Base-by-base conservation (phyloP, 2,888 invertebrate genomes). In the Eucera pruinosa region DNA sequence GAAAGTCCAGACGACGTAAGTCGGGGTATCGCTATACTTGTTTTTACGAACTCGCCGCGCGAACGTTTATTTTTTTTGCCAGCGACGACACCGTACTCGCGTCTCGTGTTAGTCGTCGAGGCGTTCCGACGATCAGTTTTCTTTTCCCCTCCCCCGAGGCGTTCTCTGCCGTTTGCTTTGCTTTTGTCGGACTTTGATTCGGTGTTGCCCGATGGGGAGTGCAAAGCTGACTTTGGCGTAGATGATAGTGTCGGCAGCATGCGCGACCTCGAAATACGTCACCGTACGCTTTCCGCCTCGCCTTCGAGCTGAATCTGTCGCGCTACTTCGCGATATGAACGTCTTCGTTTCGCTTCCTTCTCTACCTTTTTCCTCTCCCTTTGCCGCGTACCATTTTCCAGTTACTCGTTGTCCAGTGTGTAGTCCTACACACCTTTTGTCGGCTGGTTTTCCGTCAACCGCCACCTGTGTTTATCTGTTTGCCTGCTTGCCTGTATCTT, bases 191-290 rank as follows among this genome's bases (percentile, higher is more conserved):
- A 57, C 11, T 30, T 48, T 15, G 15, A 33, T 52, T 47, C 30
- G 15, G n/a, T 41, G 57, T 67, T 18, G 25, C 18, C 20, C 23
- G 15, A 61, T 33, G 50, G 30, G 27, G 39, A 33, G 0, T 13
- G 30, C 23, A 13, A 20, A 9, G 41, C 52, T 41, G 20, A 41
- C 5, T 18, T 9, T 20, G 15, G 2, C 25, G 41, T 30, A 54
- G 43, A 43, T 33, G 18, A 65, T 54, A 30, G 20, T 54, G 27
- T 58, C 11, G 33, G 20, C 25, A 62, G 64, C 48, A 48, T 64
- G 65, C n/a, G 39, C 27, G 48, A 70, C 55, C 27, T 36, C 2
- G 23, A 64, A 39, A n/a, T 36, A 45, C 45, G 18, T 36, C 15
- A 2, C 23, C 43, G 60, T 48, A 9, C 18, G 45, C 61, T 50